These are phyloP conservation scores for Gopherus flavomarginatus DNA, from an alignment of 2,113 vertebrate genomes.

Conservation along the genomic window DNA sequence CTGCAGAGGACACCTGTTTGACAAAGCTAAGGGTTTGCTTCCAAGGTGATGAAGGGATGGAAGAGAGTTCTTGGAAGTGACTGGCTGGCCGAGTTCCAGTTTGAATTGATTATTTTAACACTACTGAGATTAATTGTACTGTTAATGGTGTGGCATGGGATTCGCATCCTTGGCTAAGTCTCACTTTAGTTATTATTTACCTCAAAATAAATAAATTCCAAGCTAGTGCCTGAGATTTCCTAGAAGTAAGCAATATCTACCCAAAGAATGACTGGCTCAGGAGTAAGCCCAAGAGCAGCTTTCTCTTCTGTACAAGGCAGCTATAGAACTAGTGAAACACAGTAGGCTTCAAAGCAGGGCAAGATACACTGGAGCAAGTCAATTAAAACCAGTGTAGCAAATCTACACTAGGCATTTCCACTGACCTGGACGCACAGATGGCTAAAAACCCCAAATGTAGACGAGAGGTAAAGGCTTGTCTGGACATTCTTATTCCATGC, in stretches of 20 bases:
- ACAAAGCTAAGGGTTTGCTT: background rate
- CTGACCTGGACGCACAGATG: background rate
- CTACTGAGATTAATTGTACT: background rate
- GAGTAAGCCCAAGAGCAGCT: background rate
- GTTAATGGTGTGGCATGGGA: background rate
- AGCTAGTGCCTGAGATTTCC: background rate
- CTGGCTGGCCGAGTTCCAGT: background rate
- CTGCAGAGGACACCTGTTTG: background rate
- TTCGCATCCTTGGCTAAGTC: background rate
- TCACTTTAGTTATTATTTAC: background rate
- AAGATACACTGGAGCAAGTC: background rate
- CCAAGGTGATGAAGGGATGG: background rate
- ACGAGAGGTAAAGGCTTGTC: no score
- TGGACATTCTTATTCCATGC: no score
- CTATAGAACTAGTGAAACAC: background rate
- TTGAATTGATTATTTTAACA: background rate
- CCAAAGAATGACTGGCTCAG: background rate
- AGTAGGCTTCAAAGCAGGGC: background rate
- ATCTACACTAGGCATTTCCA: background rate
- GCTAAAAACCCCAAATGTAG: background rate
- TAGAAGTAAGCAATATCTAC: no score
- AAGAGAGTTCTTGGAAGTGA: accelerated
- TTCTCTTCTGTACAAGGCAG: background rate
- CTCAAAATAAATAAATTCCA: background rate
- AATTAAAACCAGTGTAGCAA: background rate